Evolutionary conservation across 2,113 vertebrate genomes (phyloP).

Genomic region (Eurystomus gularis): DNA sequence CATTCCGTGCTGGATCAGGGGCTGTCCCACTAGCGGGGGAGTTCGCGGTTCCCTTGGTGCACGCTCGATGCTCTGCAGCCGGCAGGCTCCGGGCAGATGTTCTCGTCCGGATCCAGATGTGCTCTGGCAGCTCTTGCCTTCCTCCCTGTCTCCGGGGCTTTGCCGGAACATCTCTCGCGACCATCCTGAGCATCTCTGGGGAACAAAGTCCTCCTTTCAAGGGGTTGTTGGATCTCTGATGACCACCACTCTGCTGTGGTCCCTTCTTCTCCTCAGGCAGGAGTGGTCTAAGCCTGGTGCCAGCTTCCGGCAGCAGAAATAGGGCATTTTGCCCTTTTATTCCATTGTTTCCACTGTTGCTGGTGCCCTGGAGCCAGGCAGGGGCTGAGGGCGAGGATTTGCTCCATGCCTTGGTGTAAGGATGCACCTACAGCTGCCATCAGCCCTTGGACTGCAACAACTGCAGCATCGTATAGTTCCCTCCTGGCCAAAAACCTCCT

Average conservation of each 20-base stretch:
- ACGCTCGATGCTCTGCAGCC: neutral
- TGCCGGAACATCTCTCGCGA: neutral
- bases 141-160: fast-evolving
- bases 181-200: neutral
- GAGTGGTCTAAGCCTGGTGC: fast-evolving
- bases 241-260: fast-evolving
- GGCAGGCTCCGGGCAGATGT: neutral
- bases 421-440: neutral
- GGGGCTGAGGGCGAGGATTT: neutral
- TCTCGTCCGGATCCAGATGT: neutral
- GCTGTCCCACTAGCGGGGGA: neutral
- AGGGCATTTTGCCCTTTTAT: neutral
- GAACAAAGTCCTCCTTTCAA: neutral
- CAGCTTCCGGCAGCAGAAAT: neutral
- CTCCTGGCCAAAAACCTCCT: neutral
- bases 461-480: fast-evolving
- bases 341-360: neutral
- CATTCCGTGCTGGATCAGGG: neutral
- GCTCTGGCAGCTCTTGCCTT: neutral
- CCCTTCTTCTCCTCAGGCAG: neutral
- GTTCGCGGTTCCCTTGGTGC: neutral
- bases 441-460: neutral
- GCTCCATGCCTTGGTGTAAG: fast-evolving
- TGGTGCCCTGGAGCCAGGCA: neutral
- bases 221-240: fast-evolving